phyloP scores from a whole-genome alignment of 2,797 vertebrate genomes.

The Phaenicophaeus curvirostris region DNA sequence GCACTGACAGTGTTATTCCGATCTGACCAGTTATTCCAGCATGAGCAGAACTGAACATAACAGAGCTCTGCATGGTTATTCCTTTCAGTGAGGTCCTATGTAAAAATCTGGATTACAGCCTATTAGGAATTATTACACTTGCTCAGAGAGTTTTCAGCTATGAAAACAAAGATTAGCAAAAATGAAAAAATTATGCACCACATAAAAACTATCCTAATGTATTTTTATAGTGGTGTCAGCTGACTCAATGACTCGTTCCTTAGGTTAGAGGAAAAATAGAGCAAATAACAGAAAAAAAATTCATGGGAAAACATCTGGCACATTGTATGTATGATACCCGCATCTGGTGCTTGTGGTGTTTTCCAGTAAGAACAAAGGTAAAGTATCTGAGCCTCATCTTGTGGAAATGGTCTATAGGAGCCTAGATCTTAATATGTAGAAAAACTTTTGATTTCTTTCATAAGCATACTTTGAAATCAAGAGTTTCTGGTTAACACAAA shows the following conservation, averaged over 20 bases:
- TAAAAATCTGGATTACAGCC: not conserved
- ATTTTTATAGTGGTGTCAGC: not conserved
- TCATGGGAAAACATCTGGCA: not conserved
- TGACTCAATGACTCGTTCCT: not conserved
- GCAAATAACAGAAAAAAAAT: not conserved
- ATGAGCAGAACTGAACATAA: not conserved
- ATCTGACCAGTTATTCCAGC: not conserved
- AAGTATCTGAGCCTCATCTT: not conserved
- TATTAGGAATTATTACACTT: not conserved
- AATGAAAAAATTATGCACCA: not conserved
- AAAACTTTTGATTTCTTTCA: not conserved
- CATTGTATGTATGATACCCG: not conserved
- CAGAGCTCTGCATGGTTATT: not conserved
- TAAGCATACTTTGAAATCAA: not conserved
- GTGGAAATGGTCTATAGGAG: not conserved
- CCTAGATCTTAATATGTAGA: not conserved
- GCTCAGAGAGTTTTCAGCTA: not conserved
- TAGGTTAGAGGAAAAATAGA: not conserved
- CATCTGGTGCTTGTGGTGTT: not conserved
- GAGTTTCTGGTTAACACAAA: conserved; percentile 6
- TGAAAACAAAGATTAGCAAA: conserved; percentile 5
- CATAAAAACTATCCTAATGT: not conserved
- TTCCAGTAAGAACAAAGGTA: not conserved
- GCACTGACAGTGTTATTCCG: not conserved
- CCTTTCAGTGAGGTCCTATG: not conserved